These are phyloP conservation scores for Pachymerium ferrugineum DNA, from an alignment of 2,888 invertebrate species.

Conservation along the genomic window DNA sequence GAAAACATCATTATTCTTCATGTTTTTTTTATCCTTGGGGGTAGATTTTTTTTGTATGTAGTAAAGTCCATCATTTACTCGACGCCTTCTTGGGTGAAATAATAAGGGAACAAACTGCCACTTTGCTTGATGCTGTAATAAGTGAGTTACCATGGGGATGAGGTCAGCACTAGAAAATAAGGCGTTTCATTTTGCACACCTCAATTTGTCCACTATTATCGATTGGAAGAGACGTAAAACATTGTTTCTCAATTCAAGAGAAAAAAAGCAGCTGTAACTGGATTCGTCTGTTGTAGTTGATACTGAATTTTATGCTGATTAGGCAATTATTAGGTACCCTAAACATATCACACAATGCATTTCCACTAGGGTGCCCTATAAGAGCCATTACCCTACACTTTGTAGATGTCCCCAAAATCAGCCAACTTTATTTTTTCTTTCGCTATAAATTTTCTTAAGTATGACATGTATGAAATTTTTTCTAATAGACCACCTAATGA, in stretches of 20 bases:
- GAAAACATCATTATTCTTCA: background rate
- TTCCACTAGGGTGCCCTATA: too few relatives aligned
- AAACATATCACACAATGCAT: too few relatives aligned
- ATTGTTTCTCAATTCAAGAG: background rate
- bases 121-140: constrained; percentile 13
- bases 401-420: too few relatives aligned
- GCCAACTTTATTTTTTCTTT: too few relatives aligned
- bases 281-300: too few relatives aligned
- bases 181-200: background rate
- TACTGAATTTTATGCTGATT: too few relatives aligned
- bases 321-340: too few relatives aligned
- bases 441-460: too few relatives aligned
- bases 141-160: constrained; percentile 9
- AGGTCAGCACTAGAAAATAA: constrained; percentile 19
- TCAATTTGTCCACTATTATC: constrained; percentile 16
- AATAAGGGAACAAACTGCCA: background rate
- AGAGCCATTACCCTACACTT: too few relatives aligned
- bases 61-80: background rate
- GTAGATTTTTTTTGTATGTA: background rate
- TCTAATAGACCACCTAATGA: too few relatives aligned
- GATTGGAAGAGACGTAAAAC: background rate
- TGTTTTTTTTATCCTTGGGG: background rate
- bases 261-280: too few relatives aligned
- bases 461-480: too few relatives aligned
- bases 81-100: background rate